Evolutionary conservation across 2,888 invertebrate species (phyloP), one percentile per base, ranked within the genome.

Genomic region (Eristalis pertinax): DNA sequence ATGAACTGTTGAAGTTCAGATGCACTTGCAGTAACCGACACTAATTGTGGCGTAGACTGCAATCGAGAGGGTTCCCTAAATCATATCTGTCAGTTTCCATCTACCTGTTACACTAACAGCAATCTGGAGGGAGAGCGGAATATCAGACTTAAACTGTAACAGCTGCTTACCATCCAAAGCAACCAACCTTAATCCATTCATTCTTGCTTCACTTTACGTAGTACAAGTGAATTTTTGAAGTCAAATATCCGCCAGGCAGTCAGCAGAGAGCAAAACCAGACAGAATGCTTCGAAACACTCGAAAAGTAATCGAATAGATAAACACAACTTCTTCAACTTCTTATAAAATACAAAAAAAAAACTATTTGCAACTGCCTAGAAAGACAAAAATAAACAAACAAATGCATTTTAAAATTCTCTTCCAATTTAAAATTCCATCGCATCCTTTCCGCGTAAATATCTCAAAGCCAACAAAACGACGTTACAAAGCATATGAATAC

Each of bases 401-500:
- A n/a, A 7, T 43, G 8, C 19, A n/a, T 19, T 19, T 50, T 19
- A 5, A 19, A 19, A 19, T 19, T 50, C 19, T 50, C 50, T 50
- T 50, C 50, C 50, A 50, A 19, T 19, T 19, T 50, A 8, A n/a
- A 19, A 8, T 50, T n/a, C 50, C 50, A 50, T 50, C 50, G 50
- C 50, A 50, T 50, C 50, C 50, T 19, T 50, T 19, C 19, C 50
- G n/a, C n/a, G n/a, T 50, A 19, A 50, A 19, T 50, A 50, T 19
- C 50, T 19, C 19, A 50, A 50, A 19, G 50, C 50, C 50, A 50
- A 50, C 43, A n/a, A n/a, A 50, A 19, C 15, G 50, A 50, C 50
- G 50, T 50, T 50, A 50, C 62, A 60, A 64, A 70, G 67, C 35
- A 73, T 76, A 13, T 43, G 29, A 67, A 67, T 67, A 35, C 74